Percentiles rank a stretch among this genome's conserved stretches.
Conservation (phyloP, 2,797 vertebrate species). For the Emydoidea blandingii region DNA sequence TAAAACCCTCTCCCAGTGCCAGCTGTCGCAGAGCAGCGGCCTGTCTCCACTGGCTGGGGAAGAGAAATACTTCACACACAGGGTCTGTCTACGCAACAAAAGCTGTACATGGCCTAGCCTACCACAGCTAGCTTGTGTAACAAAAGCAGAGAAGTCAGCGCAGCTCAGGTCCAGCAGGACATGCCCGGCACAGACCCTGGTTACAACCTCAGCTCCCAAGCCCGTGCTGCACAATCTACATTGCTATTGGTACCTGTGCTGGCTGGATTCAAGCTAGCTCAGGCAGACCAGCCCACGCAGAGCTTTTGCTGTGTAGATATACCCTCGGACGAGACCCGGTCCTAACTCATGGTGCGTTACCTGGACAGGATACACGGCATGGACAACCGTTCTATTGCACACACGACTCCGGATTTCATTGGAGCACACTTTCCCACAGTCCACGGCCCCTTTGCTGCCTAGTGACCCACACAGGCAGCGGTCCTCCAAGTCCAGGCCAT, state of each 20-base stretch:
- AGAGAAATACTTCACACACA: neutral
- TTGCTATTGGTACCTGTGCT: neutral
- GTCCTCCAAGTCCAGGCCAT: neutral
- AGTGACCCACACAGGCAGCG: conserved; percentile 41
- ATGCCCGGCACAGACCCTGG: neutral
- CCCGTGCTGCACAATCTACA: neutral
- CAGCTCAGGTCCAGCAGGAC: neutral
- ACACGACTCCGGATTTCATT: neutral
- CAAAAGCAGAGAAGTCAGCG: neutral
- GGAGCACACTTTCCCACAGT: conserved; percentile 15
- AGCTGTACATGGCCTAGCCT: neutral
- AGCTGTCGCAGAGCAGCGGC: neutral
- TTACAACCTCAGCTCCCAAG: neutral
- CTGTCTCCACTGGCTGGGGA: neutral
- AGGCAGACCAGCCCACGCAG: neutral
- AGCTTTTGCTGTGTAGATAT: neutral
- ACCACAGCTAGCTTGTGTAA: neutral
- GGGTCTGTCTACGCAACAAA: neutral
- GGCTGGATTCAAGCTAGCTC: neutral
- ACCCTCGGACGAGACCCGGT: neutral
- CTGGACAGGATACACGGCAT: neutral
- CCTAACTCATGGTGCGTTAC: neutral
- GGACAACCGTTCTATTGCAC: conserved; percentile 22
- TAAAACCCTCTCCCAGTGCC: neutral
- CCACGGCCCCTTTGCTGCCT: neutral